A percentile compares a stretch with the other conserved stretches of the same genome.
These are phyloP conservation scores for Lagorchestes hirsutus DNA, from an alignment of 2,797 vertebrate genomes.

Conservation along the genomic window DNA sequence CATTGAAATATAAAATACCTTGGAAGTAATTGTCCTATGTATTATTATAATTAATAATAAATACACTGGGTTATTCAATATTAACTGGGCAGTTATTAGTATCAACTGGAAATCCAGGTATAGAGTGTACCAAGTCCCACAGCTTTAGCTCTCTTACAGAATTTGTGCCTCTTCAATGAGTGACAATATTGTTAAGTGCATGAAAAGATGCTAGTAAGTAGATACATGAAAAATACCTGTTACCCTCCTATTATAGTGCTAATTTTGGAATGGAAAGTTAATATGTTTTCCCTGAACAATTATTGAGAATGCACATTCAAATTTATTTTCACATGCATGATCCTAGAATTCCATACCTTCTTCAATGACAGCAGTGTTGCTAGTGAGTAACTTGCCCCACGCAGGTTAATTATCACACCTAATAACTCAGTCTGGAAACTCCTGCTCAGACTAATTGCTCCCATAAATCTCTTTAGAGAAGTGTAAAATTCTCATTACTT, in stretches of 20 bases:
- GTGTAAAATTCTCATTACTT: slow-evolving; percentile 85
- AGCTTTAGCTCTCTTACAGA: not conserved
- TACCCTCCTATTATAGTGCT: slow-evolving; percentile 18
- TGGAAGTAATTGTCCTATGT: not conserved
- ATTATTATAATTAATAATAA: slow-evolving; percentile 50
- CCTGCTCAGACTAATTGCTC: slow-evolving; percentile 83
- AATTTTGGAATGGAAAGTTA: slow-evolving; percentile 44
- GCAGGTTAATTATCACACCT: slow-evolving; percentile 83
- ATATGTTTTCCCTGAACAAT: slow-evolving; percentile 59
- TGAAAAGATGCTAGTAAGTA: slow-evolving; percentile 6
- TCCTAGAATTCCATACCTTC: slow-evolving; percentile 68
- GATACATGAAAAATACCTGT: slow-evolving; percentile 3
- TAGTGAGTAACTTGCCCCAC: slow-evolving; percentile 73
- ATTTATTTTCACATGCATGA: slow-evolving; percentile 72
- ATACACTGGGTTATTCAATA: not conserved
- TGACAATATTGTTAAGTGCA: slow-evolving; percentile 14
- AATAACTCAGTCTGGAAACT: slow-evolving; percentile 79
- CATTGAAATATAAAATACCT: not conserved
- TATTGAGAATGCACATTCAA: slow-evolving; percentile 60
- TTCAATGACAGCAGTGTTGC: slow-evolving; percentile 74
- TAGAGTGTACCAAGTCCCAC: not conserved
- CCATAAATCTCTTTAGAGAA: slow-evolving; percentile 85
- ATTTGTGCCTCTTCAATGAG: not conserved
- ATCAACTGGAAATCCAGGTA: not conserved
- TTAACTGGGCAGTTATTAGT: not conserved